Evolutionary conservation across 1,140 invertebrate genomes (phyloP), one percentile per base, ranked within the genome.

Genomic region (Dryas iulia): DNA sequence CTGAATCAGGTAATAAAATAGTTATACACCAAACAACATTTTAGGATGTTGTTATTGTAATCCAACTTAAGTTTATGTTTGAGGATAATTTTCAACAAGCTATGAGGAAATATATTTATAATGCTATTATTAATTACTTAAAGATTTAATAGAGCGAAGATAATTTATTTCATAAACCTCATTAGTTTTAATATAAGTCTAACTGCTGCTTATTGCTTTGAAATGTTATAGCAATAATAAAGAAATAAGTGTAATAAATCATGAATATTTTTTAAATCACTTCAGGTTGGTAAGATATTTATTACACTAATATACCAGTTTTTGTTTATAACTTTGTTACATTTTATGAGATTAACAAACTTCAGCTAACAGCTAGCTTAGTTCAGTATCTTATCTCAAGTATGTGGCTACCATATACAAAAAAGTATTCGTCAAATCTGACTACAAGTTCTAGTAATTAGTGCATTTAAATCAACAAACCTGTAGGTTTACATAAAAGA

Each of bases 1-100:
- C 97, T 33, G 98, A 99, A 93, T 94, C 95, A 90, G 97, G 97
- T 97, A 93, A 47, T 18, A 14, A 18, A 2, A 2, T 21, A 47
- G 21, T 21, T 47, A 14, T 21, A 47, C 8, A 5, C 14, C 39
- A 47, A 8, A 47, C 7, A 18, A 10, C 8, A 47, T 18, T 18
- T 47, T 18, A n/a, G n/a, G n/a, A n/a, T n/a, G n/a, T n/a, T n/a
- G n/a, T n/a, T 21, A 47, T 47, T 6, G 6, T 39, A 39, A 39
- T 14, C n/a, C 35, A 39, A 14, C 14, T 28, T 28, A 28, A 28
- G 2, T 28, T 28, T 28, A 6, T 28, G 26, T 28, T 3, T 21
- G 14, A 47, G 39, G 39, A 47, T 18, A 21, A 47, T 47, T 0
- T 18, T 2, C 1, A 21, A 47, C 21, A 6, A 21, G 3, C 10